A percentile compares a stretch with the other conserved stretches of the same genome.
Conservation (phyloP, 2,113 vertebrate species). For the Helogale parvula region DNA sequence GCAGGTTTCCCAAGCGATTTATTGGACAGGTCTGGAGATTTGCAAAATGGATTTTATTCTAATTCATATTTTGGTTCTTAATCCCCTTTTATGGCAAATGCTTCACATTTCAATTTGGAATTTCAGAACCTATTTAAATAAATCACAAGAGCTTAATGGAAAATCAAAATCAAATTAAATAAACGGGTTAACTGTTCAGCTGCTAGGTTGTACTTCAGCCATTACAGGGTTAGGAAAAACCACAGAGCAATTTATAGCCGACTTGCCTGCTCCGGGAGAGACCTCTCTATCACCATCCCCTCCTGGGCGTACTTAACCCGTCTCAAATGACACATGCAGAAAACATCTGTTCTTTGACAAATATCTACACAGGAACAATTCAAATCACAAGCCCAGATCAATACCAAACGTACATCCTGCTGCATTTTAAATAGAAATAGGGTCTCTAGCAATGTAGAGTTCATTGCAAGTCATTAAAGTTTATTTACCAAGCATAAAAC, state of each 20-base stretch:
- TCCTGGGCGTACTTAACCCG: slow-evolving; percentile 66
- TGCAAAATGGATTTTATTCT: slow-evolving; percentile 72
- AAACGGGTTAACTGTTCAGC: slow-evolving; percentile 63
- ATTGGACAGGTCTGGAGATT: slow-evolving; percentile 70
- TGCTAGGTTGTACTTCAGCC: slow-evolving; percentile 65
- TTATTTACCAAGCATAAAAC: slow-evolving; percentile 61
- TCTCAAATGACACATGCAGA: slow-evolving; percentile 64
- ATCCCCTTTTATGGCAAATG: slow-evolving; percentile 53
- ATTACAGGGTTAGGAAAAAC: slow-evolving; percentile 48
- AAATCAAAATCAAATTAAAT: slow-evolving; percentile 72
- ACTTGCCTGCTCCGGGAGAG: slow-evolving; percentile 40
- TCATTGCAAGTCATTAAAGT: slow-evolving; percentile 46
- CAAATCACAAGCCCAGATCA: slow-evolving; percentile 64
- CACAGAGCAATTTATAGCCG: slow-evolving; percentile 50
- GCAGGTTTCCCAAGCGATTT: slow-evolving; percentile 60
- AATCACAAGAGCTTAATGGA: slow-evolving; percentile 69
- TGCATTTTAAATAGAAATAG: slow-evolving; percentile 67
- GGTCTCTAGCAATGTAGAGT: slow-evolving; percentile 33
- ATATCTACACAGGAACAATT: slow-evolving; percentile 60
- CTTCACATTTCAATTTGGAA: slow-evolving; percentile 68
- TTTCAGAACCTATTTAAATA: slow-evolving; percentile 69
- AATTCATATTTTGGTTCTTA: slow-evolving; percentile 52
- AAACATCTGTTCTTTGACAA: slow-evolving; percentile 78
- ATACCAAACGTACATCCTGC: slow-evolving; percentile 41
- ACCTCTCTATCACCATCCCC: slow-evolving; percentile 47